Base-by-base conservation (phyloP, 2,888 invertebrate species). In the Erebia aethiops region DNA sequence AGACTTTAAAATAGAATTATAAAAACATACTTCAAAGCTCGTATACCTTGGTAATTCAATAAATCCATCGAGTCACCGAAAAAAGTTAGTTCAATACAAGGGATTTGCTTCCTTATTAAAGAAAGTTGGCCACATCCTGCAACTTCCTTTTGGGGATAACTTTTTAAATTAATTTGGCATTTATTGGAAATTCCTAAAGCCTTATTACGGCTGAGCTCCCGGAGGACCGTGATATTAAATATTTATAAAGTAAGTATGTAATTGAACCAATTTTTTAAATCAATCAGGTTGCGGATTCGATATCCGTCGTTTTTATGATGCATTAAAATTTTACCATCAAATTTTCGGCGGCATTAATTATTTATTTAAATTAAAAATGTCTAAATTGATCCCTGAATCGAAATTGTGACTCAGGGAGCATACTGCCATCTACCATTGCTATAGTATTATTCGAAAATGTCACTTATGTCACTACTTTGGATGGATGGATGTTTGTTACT, bases 111-210 rank as follows among this genome's bases (percentile, higher is more conserved):
- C 21, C 62, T 62, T 62, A 62, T 62, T 62, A 62, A 62, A 62
- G 16, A 62, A 62, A 49, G 18, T 62, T 46, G 14, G 46, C 46
- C 46, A 60, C 60, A 46, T 49, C 62, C 62, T 18, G 21, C n/a
- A 62, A 46, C 62, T 62, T 62, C 62, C 49, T 18, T 21, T 11
- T 13, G 62, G 62, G 62, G 62, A 62, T 62, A 62, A 66, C 41
- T 41, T 52, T 71, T 58, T 58, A 67, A 58, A 69, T 72, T 66
- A 69, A 62, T 62, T 70, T 58, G 21, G 49, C 54, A 60, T 71
- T 68, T 71, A 72, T 72, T 63, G 69, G 62, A 72, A 69, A 67
- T 63, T 72, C 66, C 56, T 35, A 43, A 60, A 69, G 64, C 56
- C 64, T 58, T 58, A 58, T 67, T 13, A 16, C 51, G 18, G 51